Evolutionary conservation across 2,113 vertebrate genomes (phyloP), one percentile per base, ranked within the genome.

Genomic region (Chrysemys picta): DNA sequence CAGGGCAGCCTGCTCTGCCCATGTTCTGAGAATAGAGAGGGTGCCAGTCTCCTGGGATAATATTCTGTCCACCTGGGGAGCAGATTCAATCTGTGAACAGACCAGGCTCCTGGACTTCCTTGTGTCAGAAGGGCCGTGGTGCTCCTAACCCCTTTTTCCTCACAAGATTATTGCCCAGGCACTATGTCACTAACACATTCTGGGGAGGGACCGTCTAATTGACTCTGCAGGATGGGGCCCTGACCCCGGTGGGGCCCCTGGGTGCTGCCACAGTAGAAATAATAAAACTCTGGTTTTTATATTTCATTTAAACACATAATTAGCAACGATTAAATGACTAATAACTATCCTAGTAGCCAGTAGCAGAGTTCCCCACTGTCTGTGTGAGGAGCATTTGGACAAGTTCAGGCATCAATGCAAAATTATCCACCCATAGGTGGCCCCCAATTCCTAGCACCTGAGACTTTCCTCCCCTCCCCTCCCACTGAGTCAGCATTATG

Each of bases 281-380:
- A 82, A 92, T 90, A 53, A 8, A 19, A 29, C 17, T 0, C 2
- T n/a, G 42, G 1, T 27, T 47, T 78, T 78, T 47, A 13, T 50
- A 50, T 38, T 53, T 84, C 69, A 90, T 29, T 47, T 59, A 90
- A 89, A 83, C 90, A 89, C 21, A 2, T 14, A 54, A 85, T 87
- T 87, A 93, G 27, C 54, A 47, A 79, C 59, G 84, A 90, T 24
- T 79, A 47, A 94, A 49, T 17, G 75, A 87, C 31, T 69, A 59
- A 82, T 13, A 78, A 83, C 50, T 62, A 22, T 0, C 3, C 47
- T 10, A 5, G 65, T 81, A 93, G 65, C 42, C 75, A 78, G 75
- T 4, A 47, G 42, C 75, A 78, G 38, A 47, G 42, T 24, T 47
- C 78, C 75, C 17, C 50, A n/a, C 24, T 8, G n/a, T 84, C 52